Evolutionary conservation across 2,113 vertebrate species (phyloP).

Genomic region (Lepidothrix coronata): DNA sequence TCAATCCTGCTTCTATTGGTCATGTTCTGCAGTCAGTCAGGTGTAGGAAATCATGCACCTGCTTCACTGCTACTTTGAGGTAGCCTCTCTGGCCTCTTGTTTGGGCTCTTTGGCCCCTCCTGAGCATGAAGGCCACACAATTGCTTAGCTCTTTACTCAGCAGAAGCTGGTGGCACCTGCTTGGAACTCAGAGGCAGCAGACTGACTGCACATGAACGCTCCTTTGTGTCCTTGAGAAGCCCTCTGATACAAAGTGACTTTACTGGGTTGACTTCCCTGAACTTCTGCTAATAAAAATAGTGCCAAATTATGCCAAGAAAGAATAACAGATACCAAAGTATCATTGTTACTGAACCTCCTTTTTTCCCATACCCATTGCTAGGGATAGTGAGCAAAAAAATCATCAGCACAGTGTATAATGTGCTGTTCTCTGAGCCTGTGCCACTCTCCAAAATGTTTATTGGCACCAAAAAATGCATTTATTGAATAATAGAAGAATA

Average conservation of each 20-base stretch:
- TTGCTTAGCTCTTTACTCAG: accelerated
- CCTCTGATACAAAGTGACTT: neutral
- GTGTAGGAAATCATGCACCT: neutral
- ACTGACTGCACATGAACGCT: neutral
- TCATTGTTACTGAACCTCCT: neutral
- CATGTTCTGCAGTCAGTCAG: neutral
- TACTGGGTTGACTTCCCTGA: neutral
- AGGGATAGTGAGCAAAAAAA: neutral
- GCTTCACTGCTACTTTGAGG: neutral
- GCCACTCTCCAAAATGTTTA: neutral
- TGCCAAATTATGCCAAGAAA: neutral
- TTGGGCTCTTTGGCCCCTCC: accelerated
- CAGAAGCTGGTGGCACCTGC: neutral
- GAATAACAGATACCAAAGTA: neutral
- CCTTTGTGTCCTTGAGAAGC: neutral
- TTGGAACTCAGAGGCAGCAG: accelerated
- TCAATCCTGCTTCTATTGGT: neutral
- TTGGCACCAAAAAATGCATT: neutral
- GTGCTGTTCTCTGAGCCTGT: neutral
- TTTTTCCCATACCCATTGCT: accelerated
- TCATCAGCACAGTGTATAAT: neutral
- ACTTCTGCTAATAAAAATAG: neutral
- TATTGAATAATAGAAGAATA: neutral
- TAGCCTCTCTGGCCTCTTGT: neutral
- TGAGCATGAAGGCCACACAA: accelerated